Evolutionary conservation across 2,797 vertebrate species (phyloP), one percentile per base, ranked within the genome.

Genomic region (Chelon labrosus): DNA sequence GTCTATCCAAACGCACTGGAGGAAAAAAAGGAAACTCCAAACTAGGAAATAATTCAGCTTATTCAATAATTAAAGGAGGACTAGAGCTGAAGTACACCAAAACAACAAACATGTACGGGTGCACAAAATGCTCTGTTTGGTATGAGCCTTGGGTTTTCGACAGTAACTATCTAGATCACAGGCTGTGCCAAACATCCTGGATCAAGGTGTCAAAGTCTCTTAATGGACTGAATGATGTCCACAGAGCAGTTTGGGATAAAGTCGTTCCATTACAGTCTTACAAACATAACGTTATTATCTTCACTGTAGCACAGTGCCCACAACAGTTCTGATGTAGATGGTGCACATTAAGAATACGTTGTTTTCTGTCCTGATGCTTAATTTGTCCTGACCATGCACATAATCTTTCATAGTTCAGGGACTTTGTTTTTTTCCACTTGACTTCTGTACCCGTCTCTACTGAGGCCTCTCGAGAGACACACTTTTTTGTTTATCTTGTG

Each of bases 401-500:
- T 46, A 46, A 46, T 17, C 7, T 8, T 46, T 46, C 14, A 46
- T 46, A 46, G 44, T 46, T 46, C 16, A 16, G 44, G 44, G 44
- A 49, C n/a, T 19, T 49, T 49, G n/a, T 11, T 52, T 19, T 20
- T 19, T 20, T 7, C 1, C 37, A 1, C 13, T 38, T 42, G 2
- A 19, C 65, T 50, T 55, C 10, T 51, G n/a, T 52, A 0, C n/a
- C 25, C 35, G 55, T 56, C 50, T 73, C 75, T 50, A 31, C n/a
- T 7, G 14, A 41, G 38, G 46, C 37, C 22, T 7, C 5, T 61
- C 73, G 67, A 81, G 77, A 81, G 61, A 46, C 22, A 46, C 1
- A 17, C n/a, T 41, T 44, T 17, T 16, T 16, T 44, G 7, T 49
- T 11, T 41, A 25, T n/a, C 19, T 49, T 41, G 12, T 41, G 12